Evolutionary conservation across 2,888 invertebrate genomes (phyloP).

Genomic region (Agrilus biguttatus): DNA sequence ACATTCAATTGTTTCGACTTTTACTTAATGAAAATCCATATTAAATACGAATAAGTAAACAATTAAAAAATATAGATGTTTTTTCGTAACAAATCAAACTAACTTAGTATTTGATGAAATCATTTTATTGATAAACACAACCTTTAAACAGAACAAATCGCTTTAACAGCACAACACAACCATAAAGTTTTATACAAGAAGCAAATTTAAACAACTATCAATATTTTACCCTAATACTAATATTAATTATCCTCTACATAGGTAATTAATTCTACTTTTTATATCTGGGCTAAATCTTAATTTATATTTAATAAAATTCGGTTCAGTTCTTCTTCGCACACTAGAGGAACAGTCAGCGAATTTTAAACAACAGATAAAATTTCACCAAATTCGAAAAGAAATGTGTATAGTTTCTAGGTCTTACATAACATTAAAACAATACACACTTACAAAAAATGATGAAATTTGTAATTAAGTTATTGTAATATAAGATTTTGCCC

Average conservation of each 20-base stretch:
- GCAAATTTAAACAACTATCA: slow-evolving; percentile 26
- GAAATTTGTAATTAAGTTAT: slow-evolving; percentile 2
- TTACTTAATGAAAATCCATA: too few relatives aligned
- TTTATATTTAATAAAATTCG: slow-evolving; percentile 15
- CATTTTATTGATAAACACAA: slow-evolving; percentile 17
- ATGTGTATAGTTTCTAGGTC: slow-evolving; percentile 2
- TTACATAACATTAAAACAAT: neutral
- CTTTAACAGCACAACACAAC: slow-evolving; percentile 27
- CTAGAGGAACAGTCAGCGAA: slow-evolving; percentile 24
- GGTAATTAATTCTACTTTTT: slow-evolving; percentile 7
- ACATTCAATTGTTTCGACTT: too few relatives aligned
- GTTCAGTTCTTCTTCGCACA: slow-evolving; percentile 23
- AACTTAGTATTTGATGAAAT: too few relatives aligned
- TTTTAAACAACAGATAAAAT: slow-evolving; percentile 6
- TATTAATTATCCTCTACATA: slow-evolving; percentile 13
- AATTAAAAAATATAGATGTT: too few relatives aligned
- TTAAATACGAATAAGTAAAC: too few relatives aligned
- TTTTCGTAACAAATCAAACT: too few relatives aligned
- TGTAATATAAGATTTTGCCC: neutral
- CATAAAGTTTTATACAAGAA: slow-evolving; percentile 29
- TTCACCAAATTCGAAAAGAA: slow-evolving; percentile 3
- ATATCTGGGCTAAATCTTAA: slow-evolving; percentile 1
- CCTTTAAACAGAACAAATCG: slow-evolving; percentile 23
- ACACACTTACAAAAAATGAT: slow-evolving; percentile 2
- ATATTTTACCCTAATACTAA: slow-evolving; percentile 15